Evolutionary conservation across 1,140 invertebrate genomes (phyloP), one percentile per base, ranked within the genome.

Genomic region (Trichogramma pretiosum): DNA sequence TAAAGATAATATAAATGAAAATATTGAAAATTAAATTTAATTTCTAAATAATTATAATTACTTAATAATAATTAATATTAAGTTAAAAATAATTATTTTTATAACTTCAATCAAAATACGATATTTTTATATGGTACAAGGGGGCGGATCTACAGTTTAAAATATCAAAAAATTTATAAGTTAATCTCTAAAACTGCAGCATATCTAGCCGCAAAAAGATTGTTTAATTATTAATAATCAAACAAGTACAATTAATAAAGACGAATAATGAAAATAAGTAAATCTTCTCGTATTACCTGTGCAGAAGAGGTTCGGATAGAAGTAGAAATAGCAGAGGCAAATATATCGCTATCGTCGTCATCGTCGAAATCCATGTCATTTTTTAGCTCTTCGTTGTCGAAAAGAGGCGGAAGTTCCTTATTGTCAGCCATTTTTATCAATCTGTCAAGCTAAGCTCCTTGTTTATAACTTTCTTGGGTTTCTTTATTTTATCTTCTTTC

Each of bases 271-370:
- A 2, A 19, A 17, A 37, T 19, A 28, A 13, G 19, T 19, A 24
- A 13, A 16, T 43, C 30, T n/a, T 23, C 3, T 21, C 33, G 36
- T 46, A 36, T 40, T 77, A 87, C 85, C 76, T 87, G 83, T 52
- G n/a, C n/a, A n/a, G n/a, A n/a, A n/a, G n/a, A n/a, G n/a, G n/a
- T n/a, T n/a, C n/a, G n/a, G n/a, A n/a, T n/a, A n/a, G n/a, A n/a
- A n/a, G n/a, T n/a, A n/a, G n/a, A n/a, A n/a, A 84, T 74, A 17
- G 85, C 82, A 42, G 86, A 87, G 42, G 78, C 75, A 66, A 89
- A 89, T 57, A 89, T 74, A 73, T 88, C 84, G 56, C 84, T 82
- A 52, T 82, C 80, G 54, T 84, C 82, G 47, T 84, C n/a, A n/a
- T n/a, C 81, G 35, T 82, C 81, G 26, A 81, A 76, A 55, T 81